Percentiles rank a stretch among this genome's conserved stretches.
These are phyloP conservation scores for Pseudomugil gertrudae DNA, from an alignment of 2,797 vertebrate species.

Conservation along the genomic window DNA sequence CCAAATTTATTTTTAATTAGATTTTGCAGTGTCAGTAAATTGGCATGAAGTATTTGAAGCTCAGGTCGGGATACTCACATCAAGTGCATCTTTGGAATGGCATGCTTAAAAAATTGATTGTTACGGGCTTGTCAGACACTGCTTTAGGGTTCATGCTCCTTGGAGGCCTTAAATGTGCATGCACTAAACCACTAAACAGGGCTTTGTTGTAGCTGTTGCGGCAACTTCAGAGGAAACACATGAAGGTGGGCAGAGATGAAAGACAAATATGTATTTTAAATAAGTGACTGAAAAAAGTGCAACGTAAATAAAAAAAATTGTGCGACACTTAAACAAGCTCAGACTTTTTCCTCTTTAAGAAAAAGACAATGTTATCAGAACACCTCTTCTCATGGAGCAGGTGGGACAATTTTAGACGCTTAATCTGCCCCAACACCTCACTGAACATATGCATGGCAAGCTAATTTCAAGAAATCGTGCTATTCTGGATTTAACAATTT, in stretches of 20 bases:
- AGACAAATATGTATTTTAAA: conserved; percentile 7
- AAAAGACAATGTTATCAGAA: conserved; percentile 21
- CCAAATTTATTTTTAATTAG: conserved; percentile 81
- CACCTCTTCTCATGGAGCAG: too few relatives aligned
- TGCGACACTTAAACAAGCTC: neutral
- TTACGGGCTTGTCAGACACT: conserved; percentile 61
- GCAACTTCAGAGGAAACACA: conserved; percentile 9
- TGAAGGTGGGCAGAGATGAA: conserved; percentile 10
- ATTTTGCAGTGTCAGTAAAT: conserved; percentile 74
- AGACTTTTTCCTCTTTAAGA: neutral
- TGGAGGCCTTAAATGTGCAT: conserved; percentile 38
- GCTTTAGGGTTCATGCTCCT: conserved; percentile 46
- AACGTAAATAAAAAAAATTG: neutral
- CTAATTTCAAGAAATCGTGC: neutral
- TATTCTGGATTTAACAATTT: conserved; percentile 6
- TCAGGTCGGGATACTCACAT: conserved; percentile 46
- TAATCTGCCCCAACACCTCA: too few relatives aligned
- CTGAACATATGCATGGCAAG: too few relatives aligned
- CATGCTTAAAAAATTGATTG: conserved; percentile 70
- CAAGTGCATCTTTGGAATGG: conserved; percentile 60
- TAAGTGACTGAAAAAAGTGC: conserved; percentile 7
- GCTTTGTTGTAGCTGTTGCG: conserved; percentile 12
- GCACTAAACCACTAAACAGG: conserved; percentile 47
- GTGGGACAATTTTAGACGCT: too few relatives aligned
- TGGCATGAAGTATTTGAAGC: conserved; percentile 59